Conservation (phyloP, 2,113 vertebrate species). For the Ophiodon elongatus region DNA sequence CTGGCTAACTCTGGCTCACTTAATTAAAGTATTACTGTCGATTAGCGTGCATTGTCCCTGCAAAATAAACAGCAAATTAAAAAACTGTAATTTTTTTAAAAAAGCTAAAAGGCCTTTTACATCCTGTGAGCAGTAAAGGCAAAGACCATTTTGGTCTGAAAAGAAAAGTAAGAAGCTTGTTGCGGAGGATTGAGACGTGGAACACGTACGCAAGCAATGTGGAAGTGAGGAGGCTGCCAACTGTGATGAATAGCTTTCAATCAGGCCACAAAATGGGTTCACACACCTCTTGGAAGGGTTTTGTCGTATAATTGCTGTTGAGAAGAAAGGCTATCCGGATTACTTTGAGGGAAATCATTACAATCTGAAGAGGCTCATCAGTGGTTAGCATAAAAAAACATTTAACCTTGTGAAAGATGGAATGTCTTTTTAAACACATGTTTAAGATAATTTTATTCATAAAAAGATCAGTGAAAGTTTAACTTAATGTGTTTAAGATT, state of each 20-base stretch:
- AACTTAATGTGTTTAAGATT: conserved; percentile 45
- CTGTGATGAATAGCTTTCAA: conserved; percentile 81
- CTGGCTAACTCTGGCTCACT: no score
- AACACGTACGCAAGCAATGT: neutral
- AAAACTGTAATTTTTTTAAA: no score
- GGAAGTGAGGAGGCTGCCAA: conserved; percentile 52
- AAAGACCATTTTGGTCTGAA: neutral
- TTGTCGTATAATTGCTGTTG: conserved; percentile 73
- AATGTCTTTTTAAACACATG: conserved; percentile 47
- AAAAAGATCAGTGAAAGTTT: conserved; percentile 24
- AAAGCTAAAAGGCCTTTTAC: conserved; percentile 7
- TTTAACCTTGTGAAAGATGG: conserved; percentile 67
- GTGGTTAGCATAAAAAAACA: conserved; percentile 50
- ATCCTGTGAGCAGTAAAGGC: conserved; percentile 10
- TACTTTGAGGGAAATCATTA: conserved; percentile 66
- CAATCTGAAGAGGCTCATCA: conserved; percentile 55
- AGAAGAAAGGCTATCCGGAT: conserved; percentile 62
- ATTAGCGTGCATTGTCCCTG: no score
- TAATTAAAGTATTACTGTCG: no score
- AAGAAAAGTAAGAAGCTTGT: conserved; percentile 12
- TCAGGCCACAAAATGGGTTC: conserved; percentile 74
- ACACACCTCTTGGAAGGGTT: conserved; percentile 64
- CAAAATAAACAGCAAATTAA: no score
- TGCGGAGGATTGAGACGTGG: conserved; percentile 8
- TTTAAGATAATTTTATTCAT: conserved; percentile 54